Base-by-base conservation (phyloP, 2,888 invertebrate genomes). In the Blastobasis lacticolella region DNA sequence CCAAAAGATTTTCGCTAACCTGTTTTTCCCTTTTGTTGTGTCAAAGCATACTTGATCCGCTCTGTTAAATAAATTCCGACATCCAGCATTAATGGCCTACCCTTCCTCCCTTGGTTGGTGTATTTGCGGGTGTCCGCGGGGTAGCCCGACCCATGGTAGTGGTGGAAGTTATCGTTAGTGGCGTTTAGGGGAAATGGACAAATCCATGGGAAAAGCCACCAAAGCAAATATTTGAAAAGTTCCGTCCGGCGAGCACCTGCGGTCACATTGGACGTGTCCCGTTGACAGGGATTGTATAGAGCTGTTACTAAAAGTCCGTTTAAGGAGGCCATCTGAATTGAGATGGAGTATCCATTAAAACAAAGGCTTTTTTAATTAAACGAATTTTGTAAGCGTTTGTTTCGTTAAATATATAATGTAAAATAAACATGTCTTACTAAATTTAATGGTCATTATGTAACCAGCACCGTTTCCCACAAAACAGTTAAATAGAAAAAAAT, bases 11-110 rank as follows among this genome's bases (percentile, higher is more conserved):
- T 72, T 74, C 65, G 64, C 57, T 58, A 47, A 64, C 62, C 57
- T 61, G 63, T 68, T 69, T 67, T 64, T 67, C 78, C 75, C 75
- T 79, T 75, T 70, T 76, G 75, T 77, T 78, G 69, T 81, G 83
- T 82, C 87, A 86, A 86, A 87, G 87, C 84, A 84, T 85, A 84
- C 83, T 87, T 85, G 82, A 86, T 87, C 83, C 76, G 71, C 62
- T 72, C 69, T 58, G 78, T 72, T 77, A 73, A 78, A 82, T 81
- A 81, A 79, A 82, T 80, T 76, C 9, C 36, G 23, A 23, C 23
- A 23, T 23, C 23, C 23, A 23, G 23, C 23, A 23, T 43, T 43
- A n/a, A 4, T 9, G 43, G n/a, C 43, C 43, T 43, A 10, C 43
- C 43, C 43, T 4, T 10, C 43, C n/a, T 6, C 43, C n/a, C 43